Base-by-base conservation (phyloP, 1,140 invertebrate species). In the Steinernema feltiae region DNA sequence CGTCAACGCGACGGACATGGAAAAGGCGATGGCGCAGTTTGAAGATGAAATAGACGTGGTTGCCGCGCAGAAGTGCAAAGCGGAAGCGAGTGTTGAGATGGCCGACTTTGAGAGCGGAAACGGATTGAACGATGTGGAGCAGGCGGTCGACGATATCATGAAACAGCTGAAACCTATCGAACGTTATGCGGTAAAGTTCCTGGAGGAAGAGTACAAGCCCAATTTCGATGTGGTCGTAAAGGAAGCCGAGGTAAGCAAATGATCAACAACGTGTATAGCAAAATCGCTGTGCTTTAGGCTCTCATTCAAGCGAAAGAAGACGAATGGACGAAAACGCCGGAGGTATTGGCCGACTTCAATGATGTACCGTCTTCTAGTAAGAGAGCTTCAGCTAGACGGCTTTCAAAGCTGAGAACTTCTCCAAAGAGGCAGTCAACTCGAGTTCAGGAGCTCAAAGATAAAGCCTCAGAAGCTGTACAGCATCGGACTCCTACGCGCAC, bases 31-130 rank as follows among this genome's bases (percentile, higher is more conserved):
- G 83, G 77, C 75, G 18, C 74, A 53, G 17, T 77, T 79, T 1
- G 83, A 85, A 80, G 83, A 85, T 48, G 63, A 78, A 46, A 82
- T 84, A 30, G 83, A 85, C 69, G 83, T 80, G 15, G 32, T 79
- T 0, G 83, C 82, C 7, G 84, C 83, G 24, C 72, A 84, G 73
- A 72, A 72, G 27, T 84, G 82, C 30, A 69, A 30, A 48, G 83
- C 80, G 18, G 83, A 85, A 48, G 75, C 76, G 15, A 29, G 29
- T 0, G 83, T 77, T 7, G 84, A 85, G 32, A 71, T 32, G 12
- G 78, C 75, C 24, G 83, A 85, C 63, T 85, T 85, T 72, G 84
- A 86, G 48, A 84, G 84, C 31, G 76, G 71, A 15, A 41, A 18
- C 35, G n/a, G n/a, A n/a, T 7, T 46, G 41, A 63, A 63, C 24